Base-by-base conservation (phyloP, 1,140 invertebrate species). In the Zeugodacus cucurbitae region DNA sequence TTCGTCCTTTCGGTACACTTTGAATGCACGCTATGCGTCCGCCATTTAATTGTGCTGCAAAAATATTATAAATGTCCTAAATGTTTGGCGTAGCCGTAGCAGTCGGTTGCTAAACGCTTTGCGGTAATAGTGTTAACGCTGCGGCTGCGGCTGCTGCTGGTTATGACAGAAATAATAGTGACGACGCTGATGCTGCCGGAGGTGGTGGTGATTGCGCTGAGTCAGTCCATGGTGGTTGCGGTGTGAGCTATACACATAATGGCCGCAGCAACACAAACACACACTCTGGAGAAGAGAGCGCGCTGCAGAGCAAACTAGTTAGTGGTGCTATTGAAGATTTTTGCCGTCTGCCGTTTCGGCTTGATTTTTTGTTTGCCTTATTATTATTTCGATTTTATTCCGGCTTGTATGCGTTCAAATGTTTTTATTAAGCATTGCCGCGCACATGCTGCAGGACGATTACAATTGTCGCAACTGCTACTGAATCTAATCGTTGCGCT, bases 1-100 rank as follows among this genome's bases (percentile, higher is more conserved):
- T 82, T 82, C 41, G 74, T 82, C 74, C 74, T 82, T 82, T 82
- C 74, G 17, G n/a, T 82, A 82, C 41, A 82, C 74, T 82, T 48
- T 82, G 41, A 41, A 26, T 44, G 20, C 74, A 48, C 41, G 74
- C 11, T 82, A 82, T 82, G 41, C 37, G 41, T 48, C 41, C 11
- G n/a, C 20, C 74, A 82, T 82, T 54, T 82, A 82, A 82, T 82
- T 34, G 37, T 44, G 41, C 74, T 48, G 74, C 44, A 82, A 26
- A 54, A 54, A 82, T 48, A 41, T 82, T n/a, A 82, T 82, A 82
- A 82, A 82, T 26, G n/a, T 82, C 10, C 41, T 48, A 48, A 82
- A 82, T 74, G 70, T n/a, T 74, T 34, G 34, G n/a, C 70, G 14
- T 74, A 11, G 70, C 64, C 26, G 34, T 22, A 62, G 58, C 64